These are phyloP conservation scores for Anthoscopus minutus DNA, from an alignment of 2,113 vertebrate species.

Conservation along the genomic window DNA sequence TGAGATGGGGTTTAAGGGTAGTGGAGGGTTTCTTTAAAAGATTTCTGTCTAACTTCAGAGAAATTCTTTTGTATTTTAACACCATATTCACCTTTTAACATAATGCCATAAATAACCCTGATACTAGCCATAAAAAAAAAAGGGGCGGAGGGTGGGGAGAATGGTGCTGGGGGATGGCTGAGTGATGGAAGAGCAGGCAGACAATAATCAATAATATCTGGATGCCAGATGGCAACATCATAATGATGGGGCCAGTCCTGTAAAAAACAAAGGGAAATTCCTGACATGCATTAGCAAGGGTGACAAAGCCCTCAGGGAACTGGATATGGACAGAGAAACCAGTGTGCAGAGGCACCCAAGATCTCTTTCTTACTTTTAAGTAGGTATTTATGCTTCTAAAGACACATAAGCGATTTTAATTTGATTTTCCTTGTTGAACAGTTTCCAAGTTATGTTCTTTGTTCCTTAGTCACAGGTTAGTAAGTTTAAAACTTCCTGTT, in stretches of 20 bases:
- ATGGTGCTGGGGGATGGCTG: not conserved
- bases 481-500: not conserved
- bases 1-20: too few relatives aligned
- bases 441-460: not conserved
- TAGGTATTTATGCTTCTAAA: not conserved
- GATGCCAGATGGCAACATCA: conserved; percentile 74
- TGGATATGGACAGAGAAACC: not conserved
- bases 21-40: not conserved
- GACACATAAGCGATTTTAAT: not conserved
- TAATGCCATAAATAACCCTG: conserved; percentile 68
- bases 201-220: conserved; percentile 74
- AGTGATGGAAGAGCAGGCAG: not conserved
- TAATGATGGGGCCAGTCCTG: conserved; percentile 46
- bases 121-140: not conserved
- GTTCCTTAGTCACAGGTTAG: not conserved
- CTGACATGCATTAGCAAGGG: conserved; percentile 30
- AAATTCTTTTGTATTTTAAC: conserved; percentile 19
- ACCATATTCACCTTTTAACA: conserved; percentile 10
- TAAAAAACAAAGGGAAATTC: conserved; percentile 69
- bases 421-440: not conserved
- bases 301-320: conserved; percentile 10
- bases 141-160: not conserved
- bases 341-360: not conserved
- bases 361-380: not conserved
- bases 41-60: not conserved